These are phyloP conservation scores for Bungarus multicinctus DNA, from an alignment of 2,113 vertebrate genomes.

Conservation along the genomic window DNA sequence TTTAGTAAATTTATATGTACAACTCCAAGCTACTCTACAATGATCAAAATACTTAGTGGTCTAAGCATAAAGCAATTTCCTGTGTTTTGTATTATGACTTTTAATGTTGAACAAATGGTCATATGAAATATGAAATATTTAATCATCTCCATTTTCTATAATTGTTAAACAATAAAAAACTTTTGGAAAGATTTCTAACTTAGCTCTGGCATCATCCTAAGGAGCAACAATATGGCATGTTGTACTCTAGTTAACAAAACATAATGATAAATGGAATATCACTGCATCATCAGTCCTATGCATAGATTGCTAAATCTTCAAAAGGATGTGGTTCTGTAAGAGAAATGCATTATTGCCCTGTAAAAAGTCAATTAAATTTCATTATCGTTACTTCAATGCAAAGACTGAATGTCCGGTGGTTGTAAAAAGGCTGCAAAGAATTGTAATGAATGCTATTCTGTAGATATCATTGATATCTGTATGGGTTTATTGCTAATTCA, in stretches of 20 bases:
- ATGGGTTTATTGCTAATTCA: constrained; percentile 14
- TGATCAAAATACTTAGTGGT: not conserved
- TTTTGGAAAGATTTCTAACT: not conserved
- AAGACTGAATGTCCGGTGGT: constrained; percentile 3
- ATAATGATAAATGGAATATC: not conserved
- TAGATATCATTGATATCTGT: not conserved
- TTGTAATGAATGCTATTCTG: not conserved
- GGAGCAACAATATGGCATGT: not conserved
- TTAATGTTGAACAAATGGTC: not conserved
- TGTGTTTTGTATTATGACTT: not conserved
- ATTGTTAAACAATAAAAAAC: not conserved
- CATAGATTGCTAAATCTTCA: constrained; percentile 27
- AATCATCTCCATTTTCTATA: not conserved
- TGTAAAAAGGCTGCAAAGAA: constrained; percentile 26
- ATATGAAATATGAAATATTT: constrained; percentile 1
- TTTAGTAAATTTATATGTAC: not conserved
- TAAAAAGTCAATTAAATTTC: constrained; percentile 30
- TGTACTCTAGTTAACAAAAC: constrained; percentile 11
- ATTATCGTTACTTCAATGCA: constrained; percentile 28
- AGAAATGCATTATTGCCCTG: constrained; percentile 22
- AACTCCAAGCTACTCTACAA: not conserved
- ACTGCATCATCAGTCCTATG: not conserved
- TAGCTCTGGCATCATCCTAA: not conserved
- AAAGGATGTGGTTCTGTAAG: constrained; percentile 25
- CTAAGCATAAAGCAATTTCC: not conserved